Base-by-base conservation (phyloP, 1,140 invertebrate species). In the Manduca sexta region DNA sequence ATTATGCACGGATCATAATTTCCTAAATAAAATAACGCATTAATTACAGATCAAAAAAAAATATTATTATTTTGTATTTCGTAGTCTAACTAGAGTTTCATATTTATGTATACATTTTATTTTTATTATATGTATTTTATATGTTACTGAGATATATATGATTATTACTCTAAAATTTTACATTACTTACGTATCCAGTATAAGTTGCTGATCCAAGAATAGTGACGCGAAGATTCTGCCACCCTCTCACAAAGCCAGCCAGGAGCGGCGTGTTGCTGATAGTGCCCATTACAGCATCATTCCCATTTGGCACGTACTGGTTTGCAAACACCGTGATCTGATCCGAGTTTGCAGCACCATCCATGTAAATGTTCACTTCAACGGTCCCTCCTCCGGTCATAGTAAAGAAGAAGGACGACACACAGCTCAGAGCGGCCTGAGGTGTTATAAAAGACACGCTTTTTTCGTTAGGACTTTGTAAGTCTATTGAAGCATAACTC, bases 171-270 rank as follows among this genome's bases (percentile, higher is more conserved):
- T n/a, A n/a, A n/a, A n/a, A n/a, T n/a, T n/a, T n/a, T n/a, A n/a
- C n/a, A n/a, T n/a, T 43, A 61, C 59, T 61, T 34, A 61, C 59
- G 13, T 58, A 62, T 14, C 59, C 59, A 16, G 17, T 3, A 29
- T 44, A 53, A 15, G 13, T 30, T 3, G 18, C 12, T 7, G 34
- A 29, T 15, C 51, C 51, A 18, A 26, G 29, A 21, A 53, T 7
- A 12, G 7, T 8, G 13, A 53, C 6, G 5, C 10, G 42, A n/a
- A 54, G 31, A 14, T 21, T 50, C 1, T 26, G 14, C 53, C 53
- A 56, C 12, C 51, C 46, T n/a, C 15, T n/a, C 10, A 29, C 17
- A 34, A 35, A 41, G 16, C 12, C 21, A 5, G 39, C 10, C 11
- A 35, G 16, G 7, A 34, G 12, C 4, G 47, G 29, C n/a, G 29